phyloP scores from a whole-genome alignment of 1,140 invertebrate species.

The Trachelipus rathkii region DNA sequence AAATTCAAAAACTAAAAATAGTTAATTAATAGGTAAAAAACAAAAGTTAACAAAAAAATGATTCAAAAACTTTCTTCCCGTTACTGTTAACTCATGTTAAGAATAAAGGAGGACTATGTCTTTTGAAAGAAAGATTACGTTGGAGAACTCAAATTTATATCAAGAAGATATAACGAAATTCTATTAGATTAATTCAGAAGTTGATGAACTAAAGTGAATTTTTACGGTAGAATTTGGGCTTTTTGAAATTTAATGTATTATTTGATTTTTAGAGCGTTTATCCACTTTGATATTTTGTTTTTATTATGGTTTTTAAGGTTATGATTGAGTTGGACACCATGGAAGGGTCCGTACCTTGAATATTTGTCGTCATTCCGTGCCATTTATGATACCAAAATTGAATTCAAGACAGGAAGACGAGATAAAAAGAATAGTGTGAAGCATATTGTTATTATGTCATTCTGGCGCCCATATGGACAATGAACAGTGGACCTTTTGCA shows the following conservation, averaged over 20 bases:
- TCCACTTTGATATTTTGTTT: no score
- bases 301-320: no score
- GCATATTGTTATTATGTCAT: conserved; percentile 90
- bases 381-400: conserved; percentile 70
- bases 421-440: conserved; percentile 61
- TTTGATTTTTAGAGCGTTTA: no score
- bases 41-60: no score
- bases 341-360: conserved; percentile 50
- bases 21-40: no score
- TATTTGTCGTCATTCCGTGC: conserved; percentile 88
- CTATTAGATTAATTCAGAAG: conserved; percentile 78
- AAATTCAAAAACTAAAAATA: no score
- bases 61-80: no score
- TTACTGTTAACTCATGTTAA: conserved; percentile 71
- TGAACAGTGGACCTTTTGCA: conserved; percentile 96
- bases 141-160: conserved; percentile 96
- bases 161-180: conserved; percentile 98
- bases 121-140: conserved; percentile 95
- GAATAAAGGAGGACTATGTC: conserved; percentile 98
- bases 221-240: conserved; percentile 62
- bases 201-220: conserved; percentile 84
- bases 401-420: conserved; percentile 62
- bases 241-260: no score
- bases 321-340: no score
- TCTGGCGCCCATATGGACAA: conserved; percentile 93